Conservation (phyloP, 35 echinoderm and acorn worm genomes). For the Heliocidaris erythrogramma region DNA sequence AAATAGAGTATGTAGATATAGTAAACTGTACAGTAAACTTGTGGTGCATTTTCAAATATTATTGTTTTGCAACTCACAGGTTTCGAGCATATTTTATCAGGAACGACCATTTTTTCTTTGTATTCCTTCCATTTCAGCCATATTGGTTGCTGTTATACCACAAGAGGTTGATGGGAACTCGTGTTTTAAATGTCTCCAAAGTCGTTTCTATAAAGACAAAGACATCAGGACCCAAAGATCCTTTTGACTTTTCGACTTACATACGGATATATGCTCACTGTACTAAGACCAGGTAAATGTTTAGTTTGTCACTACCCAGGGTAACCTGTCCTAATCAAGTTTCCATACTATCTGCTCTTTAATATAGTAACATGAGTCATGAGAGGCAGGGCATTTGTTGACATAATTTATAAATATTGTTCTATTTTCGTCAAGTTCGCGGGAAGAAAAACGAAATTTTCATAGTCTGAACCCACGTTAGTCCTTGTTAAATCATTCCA, state of each 20-base stretch:
- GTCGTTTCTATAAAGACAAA: not conserved
- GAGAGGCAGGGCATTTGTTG: not conserved
- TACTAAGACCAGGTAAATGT: constrained; percentile 13
- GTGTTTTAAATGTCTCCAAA: constrained; percentile 1
- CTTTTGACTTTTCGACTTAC: constrained; percentile 22
- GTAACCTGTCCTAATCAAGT: no score
- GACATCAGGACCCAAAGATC: not conserved
- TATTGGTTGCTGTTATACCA: constrained; percentile 37
- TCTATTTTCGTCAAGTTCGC: not conserved
- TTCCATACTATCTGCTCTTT: not conserved
- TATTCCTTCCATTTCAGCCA: not conserved
- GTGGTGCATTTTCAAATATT: no score
- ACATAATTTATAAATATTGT: not conserved
- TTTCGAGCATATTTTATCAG: no score
- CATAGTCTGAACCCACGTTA: not conserved
- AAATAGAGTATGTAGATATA: no score
- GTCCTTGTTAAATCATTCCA: no score
- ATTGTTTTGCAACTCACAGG: no score
- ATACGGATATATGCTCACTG: constrained; percentile 26
- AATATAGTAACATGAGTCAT: not conserved
- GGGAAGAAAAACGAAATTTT: not conserved
- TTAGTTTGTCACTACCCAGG: not conserved
- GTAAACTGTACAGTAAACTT: no score
- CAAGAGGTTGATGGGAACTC: constrained; percentile 36
- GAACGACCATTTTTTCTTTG: not conserved